phyloP scores from a whole-genome alignment of 2,113 vertebrate genomes.

The Stigmatopora argus region DNA sequence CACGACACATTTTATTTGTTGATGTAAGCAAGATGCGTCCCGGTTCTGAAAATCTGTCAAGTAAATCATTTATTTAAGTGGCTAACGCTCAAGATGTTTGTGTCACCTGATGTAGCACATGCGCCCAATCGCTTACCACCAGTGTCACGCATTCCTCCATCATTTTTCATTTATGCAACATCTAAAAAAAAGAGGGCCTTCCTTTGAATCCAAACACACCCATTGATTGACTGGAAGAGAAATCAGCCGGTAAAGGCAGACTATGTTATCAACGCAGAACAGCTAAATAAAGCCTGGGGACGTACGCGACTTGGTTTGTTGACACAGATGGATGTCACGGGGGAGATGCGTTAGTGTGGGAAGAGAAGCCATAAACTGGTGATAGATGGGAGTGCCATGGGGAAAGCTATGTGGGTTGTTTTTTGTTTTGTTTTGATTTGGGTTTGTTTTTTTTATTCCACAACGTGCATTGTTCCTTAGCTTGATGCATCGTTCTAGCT shows the following conservation, averaged over 20 bases:
- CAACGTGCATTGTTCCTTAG: conserved; percentile 59
- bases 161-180: conserved; percentile 19
- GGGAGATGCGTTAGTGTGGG: conserved; percentile 43
- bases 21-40: conserved; percentile 13
- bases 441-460: too few relatives aligned
- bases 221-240: conserved; percentile 8
- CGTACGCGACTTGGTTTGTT: conserved; percentile 38
- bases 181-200: conserved; percentile 7
- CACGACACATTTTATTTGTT: neutral
- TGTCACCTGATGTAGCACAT: conserved; percentile 14
- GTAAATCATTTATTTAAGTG: conserved; percentile 18
- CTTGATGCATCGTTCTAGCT: conserved; percentile 51
- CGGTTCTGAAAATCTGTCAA: conserved; percentile 10
- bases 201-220: neutral
- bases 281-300: conserved; percentile 37
- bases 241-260: conserved; percentile 32
- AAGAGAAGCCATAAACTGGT: conserved; percentile 58
- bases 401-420: conserved; percentile 51
- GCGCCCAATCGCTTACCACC: conserved; percentile 21
- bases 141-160: conserved; percentile 14
- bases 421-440: conserved; percentile 18
- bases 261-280: conserved; percentile 28
- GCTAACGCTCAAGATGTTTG: conserved; percentile 13
- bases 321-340: conserved; percentile 61
- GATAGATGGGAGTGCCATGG: conserved; percentile 61